Evolutionary conservation across 2,113 vertebrate species (phyloP), one percentile per base, ranked within the genome.

Genomic region (Neogale vison): DNA sequence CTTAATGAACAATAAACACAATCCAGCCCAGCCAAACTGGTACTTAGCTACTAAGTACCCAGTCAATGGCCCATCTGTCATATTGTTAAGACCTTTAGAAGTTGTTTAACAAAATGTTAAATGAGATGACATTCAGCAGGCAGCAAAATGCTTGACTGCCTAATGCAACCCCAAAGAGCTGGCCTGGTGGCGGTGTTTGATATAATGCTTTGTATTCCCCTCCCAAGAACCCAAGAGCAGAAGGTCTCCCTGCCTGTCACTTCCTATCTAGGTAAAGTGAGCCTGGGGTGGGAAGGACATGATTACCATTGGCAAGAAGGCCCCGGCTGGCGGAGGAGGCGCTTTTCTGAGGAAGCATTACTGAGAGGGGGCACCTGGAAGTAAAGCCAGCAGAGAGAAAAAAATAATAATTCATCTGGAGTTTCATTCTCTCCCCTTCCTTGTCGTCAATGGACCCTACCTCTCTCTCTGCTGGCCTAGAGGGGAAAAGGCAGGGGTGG

Each of bases 101-200:
- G 97, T 95, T 98, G 98, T 98, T 99, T 98, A 99, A 99, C 98
- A 99, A 98, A 99, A 99, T 98, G 98, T 98, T 99, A 98, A 99
- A 98, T 98, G 98, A 98, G 98, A 99, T 99, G 98, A 98, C 98
- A 99, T 99, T 98, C 98, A 98, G 97, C 98, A 98, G 98, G 97
- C 97, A 93, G 97, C 98, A 98, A 98, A 98, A 99, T 98, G 98
- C 98, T 98, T 98, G 98, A 98, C 97, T 98, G 98, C 94, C 93
- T 99, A 98, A 98, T 98, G 97, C 96, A 98, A 98, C 97, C 98
- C 98, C 93, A 98, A 98, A 98, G 97, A 95, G 94, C 45, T 97
- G 96, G 97, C 96, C 98, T 97, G 96, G 97, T 98, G 98, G 96
- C 96, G 29, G 90, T 94, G 97, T 98, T 97, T 98, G 98, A 98